A percentile compares a stretch with the other conserved stretches of the same genome.
Evolutionary conservation across 1,140 invertebrate species (phyloP).

Genomic region (Drosophila orosa): DNA sequence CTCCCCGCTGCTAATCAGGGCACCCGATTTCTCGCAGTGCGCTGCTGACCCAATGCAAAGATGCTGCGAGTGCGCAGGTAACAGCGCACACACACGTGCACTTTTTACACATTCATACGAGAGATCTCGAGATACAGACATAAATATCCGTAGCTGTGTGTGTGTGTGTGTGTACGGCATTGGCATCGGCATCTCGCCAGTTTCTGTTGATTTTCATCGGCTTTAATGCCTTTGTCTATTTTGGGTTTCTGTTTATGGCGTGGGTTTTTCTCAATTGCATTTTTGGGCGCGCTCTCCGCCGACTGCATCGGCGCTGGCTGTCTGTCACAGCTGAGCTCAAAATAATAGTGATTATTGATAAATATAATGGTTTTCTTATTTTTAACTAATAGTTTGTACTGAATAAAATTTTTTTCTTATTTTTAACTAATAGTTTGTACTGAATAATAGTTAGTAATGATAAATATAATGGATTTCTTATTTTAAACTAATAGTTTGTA

Average conservation of each 20-base stretch:
- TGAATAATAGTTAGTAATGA: too few relatives aligned
- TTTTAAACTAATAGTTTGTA: too few relatives aligned
- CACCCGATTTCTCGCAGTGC: conserved; percentile 44
- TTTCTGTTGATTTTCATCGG: conserved; percentile 61
- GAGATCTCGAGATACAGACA: conserved; percentile 16
- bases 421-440: too few relatives aligned
- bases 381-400: background rate
- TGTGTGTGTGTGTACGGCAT: conserved; percentile 34
- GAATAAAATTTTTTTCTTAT: too few relatives aligned
- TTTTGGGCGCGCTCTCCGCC: conserved; percentile 66
- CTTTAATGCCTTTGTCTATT: conserved; percentile 70
- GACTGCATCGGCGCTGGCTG: conserved; percentile 1
- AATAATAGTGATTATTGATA: background rate
- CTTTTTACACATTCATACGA: too few relatives aligned
- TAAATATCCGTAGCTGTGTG: conserved; percentile 1
- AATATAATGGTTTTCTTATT: background rate
- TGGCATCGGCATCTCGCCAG: conserved; percentile 54
- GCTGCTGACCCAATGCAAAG: conserved; percentile 44
- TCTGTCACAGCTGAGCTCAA: background rate
- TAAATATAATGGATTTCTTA: too few relatives aligned
- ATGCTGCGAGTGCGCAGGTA: conserved; percentile 62
- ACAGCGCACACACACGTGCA: conserved; percentile 28
- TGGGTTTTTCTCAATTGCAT: conserved; percentile 82
- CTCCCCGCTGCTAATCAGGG: conserved; percentile 21
- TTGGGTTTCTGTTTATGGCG: conserved; percentile 75